phyloP scores from a whole-genome alignment of 2,888 invertebrate genomes.

The Periphyllus acericola region DNA sequence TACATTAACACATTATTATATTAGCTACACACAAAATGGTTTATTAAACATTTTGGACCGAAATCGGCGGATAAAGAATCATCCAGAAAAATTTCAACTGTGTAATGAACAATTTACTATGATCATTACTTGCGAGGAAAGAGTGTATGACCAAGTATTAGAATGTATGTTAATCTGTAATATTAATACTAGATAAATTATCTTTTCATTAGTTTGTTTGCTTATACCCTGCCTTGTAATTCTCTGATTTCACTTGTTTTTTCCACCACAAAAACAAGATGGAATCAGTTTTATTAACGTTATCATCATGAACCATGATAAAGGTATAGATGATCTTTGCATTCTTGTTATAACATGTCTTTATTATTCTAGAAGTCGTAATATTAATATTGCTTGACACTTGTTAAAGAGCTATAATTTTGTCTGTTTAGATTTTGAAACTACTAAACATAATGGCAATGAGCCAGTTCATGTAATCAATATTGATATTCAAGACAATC shows the following conservation, averaged over 20 bases:
- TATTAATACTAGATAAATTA: too few species aligned
- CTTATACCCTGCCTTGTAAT: too few species aligned
- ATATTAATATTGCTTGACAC: too few species aligned
- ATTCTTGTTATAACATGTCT: too few species aligned
- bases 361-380: too few species aligned
- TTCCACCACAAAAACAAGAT: too few species aligned
- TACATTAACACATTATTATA: slow-evolving; percentile 47
- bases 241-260: too few species aligned
- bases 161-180: slow-evolving; percentile 74
- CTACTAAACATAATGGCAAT: slow-evolving; percentile 73
- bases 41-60: slow-evolving; percentile 97
- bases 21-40: slow-evolving; percentile 95
- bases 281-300: too few species aligned
- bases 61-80: slow-evolving; percentile 92
- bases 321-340: too few species aligned
- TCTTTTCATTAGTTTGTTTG: too few species aligned
- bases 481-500: slow-evolving; percentile 98
- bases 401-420: neutral
- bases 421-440: slow-evolving; percentile 61
- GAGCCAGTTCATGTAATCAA: slow-evolving; percentile 96
- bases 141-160: slow-evolving; percentile 97
- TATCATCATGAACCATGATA: too few species aligned
- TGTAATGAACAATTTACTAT: slow-evolving; percentile 92
- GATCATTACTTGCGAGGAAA: slow-evolving; percentile 95
- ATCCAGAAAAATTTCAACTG: slow-evolving; percentile 94